phyloP scores from a whole-genome alignment of 2,113 vertebrate genomes.

The Hippoglossus stenolepis region DNA sequence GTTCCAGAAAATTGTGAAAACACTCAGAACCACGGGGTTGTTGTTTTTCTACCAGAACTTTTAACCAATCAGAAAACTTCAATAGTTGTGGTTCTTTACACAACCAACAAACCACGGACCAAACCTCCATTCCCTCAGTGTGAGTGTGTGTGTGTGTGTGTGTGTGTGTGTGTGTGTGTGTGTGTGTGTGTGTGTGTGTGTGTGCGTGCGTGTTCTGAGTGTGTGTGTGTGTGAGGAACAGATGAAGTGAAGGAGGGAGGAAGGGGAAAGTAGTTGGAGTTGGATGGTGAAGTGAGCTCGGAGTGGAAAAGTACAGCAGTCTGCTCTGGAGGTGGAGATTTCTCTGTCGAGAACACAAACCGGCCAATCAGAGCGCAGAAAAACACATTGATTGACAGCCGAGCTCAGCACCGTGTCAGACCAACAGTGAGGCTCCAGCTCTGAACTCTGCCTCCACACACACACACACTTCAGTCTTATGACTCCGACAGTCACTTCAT shows the following conservation, averaged over 20 bases:
- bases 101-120: constrained; percentile 14
- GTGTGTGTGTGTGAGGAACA: constrained; percentile 45
- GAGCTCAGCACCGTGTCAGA: constrained; percentile 17
- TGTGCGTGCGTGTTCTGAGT: too few species aligned
- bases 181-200: not conserved
- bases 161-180: constrained; percentile 17
- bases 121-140: constrained; percentile 21
- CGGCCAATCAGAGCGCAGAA: constrained; percentile 52
- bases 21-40: not conserved
- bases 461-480: not conserved
- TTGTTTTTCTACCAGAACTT: constrained; percentile 13
- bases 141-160: constrained; percentile 19
- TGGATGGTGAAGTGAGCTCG: constrained; percentile 38
- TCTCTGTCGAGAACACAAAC: constrained; percentile 18
- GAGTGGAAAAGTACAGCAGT: constrained; percentile 80
- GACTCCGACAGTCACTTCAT: not conserved
- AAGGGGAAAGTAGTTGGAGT: constrained; percentile 37
- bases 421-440: constrained; percentile 27
- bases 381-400: constrained; percentile 53
- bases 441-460: constrained; percentile 20
- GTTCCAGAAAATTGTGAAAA: constrained; percentile 22
- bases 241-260: constrained; percentile 38
- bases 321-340: constrained; percentile 31
- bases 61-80: constrained; percentile 34
- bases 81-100: constrained; percentile 8